Conservation (phyloP, 35 echinoderm and acorn worm species). For the Nesometra sesokonis region DNA sequence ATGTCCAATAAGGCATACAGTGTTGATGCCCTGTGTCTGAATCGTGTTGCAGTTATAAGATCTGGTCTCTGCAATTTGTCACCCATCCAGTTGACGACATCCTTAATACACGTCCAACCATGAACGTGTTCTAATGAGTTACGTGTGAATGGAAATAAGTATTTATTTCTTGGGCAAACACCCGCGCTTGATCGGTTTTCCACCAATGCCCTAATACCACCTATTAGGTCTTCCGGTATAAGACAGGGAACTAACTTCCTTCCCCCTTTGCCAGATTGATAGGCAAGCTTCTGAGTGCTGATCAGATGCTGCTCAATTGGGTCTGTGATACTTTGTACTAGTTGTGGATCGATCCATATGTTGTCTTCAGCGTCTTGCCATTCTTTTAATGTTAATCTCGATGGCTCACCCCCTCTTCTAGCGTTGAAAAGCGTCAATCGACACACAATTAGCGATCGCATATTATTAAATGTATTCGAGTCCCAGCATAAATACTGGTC, state of each 20-base stretch:
- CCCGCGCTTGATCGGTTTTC: constrained; percentile 11
- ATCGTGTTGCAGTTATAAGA: constrained; percentile 40
- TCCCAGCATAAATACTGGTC: neutral
- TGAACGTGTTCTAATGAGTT: constrained; percentile 30
- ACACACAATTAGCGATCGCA: constrained; percentile 18
- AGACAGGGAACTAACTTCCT: constrained; percentile 36
- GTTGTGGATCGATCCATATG: neutral
- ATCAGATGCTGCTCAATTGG: constrained; percentile 16
- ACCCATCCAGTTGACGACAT: constrained; percentile 7
- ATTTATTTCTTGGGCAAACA: constrained; percentile 1
- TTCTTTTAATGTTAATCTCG: constrained; percentile 14
- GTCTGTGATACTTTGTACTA: constrained; percentile 18
- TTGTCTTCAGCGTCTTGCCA: constrained; percentile 33
- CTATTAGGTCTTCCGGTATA: no score
- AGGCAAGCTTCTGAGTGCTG: constrained; percentile 19
- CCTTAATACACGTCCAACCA: constrained; percentile 20
- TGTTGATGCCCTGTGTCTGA: constrained; percentile 35
- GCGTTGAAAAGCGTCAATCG: constrained; percentile 64
- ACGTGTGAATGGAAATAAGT: constrained; percentile 24
- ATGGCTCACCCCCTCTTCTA: constrained; percentile 50
- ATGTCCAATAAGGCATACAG: constrained; percentile 35
- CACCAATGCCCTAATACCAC: no score
- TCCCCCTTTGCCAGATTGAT: constrained; percentile 49
- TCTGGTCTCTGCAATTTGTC: constrained; percentile 8
- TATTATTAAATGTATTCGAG: neutral